Base-by-base conservation (phyloP, 2,888 invertebrate genomes). In the Dasypolia templi region DNA sequence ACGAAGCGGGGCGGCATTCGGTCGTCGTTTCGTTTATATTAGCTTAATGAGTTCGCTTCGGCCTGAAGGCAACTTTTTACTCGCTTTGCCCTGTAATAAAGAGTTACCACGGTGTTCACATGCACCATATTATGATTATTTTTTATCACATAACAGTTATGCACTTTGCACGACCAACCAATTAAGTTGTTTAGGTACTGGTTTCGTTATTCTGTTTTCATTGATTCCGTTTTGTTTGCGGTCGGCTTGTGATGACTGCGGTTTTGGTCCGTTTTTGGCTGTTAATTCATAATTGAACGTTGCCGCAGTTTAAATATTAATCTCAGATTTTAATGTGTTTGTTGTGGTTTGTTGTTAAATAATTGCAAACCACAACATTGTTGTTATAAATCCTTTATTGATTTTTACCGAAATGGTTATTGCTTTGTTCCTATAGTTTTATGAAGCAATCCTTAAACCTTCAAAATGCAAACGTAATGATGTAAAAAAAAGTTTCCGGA, bases 31-130 rank as follows among this genome's bases (percentile, higher is more conserved):
- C 91, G 91, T 94, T 93, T 93, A 93, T 93, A 93, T 93, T 93
- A 92, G 91, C 92, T 91, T 95, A 95, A 95, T 95, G 95, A 95
- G 92, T 86, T 79, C 87, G 86, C 87, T 82, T 80, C 84, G 76
- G 84, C 79, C 74, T 67, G 59, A 81, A 73, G 79, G 79, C 79
- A 78, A 83, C 83, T 89, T 90, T 90, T 90, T 89, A 83, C 82
- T 82, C 67, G 64, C 77, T 86, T 88, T 86, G 79, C 82, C 59
- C 84, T 64, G 84, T 83, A 85, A 87, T 87, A 89, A 86, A 84
- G 79, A 85, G 80, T 82, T 77, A 85, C 87, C 77, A 83, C 75
- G 67, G 78, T 78, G 81, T 88, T 86, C 83, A 75, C 81, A 78
- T 81, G 78, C 69, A 72, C 72, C 73, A 82, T 80, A 82, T 85